These are phyloP conservation scores for Heliocidaris erythrogramma DNA, from an alignment of 35 echinoderm and acorn worm genomes.

Conservation along the genomic window DNA sequence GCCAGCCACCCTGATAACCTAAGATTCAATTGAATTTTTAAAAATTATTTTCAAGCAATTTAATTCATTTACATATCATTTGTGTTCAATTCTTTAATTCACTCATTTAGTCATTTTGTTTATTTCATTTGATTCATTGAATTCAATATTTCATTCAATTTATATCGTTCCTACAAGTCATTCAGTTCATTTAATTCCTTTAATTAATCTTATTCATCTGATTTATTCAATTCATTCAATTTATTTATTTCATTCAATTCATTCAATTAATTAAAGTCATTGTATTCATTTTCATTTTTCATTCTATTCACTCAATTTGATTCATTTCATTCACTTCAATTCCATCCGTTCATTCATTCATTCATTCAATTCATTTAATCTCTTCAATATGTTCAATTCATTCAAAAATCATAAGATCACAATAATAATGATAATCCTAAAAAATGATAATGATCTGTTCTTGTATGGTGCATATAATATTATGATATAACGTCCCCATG, in stretches of 20 bases:
- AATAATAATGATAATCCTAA: too few relatives aligned
- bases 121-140: not conserved
- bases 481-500: too few relatives aligned
- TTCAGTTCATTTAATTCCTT: too few relatives aligned
- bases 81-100: not conserved
- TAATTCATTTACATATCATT: not conserved
- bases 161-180: not conserved
- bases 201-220: too few relatives aligned
- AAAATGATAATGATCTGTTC: too few relatives aligned
- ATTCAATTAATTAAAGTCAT: too few relatives aligned
- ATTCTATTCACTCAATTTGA: too few relatives aligned
- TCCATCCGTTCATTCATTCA: not conserved
- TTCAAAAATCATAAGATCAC: too few relatives aligned
- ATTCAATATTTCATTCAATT: not conserved
- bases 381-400: too few relatives aligned
- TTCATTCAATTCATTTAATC: not conserved
- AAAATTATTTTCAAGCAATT: not conserved
- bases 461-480: too few relatives aligned
- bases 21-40: not conserved
- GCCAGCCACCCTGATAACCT: constrained; percentile 20
- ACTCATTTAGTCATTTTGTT: not conserved
- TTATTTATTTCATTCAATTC: not conserved
- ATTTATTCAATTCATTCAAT: not conserved
- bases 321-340: too few relatives aligned
- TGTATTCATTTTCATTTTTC: too few relatives aligned